A percentile compares a stretch with the other conserved stretches of the same genome.
These are phyloP conservation scores for Sebastiscus albofasciatus DNA, from an alignment of 2,797 vertebrate genomes.

Conservation along the genomic window DNA sequence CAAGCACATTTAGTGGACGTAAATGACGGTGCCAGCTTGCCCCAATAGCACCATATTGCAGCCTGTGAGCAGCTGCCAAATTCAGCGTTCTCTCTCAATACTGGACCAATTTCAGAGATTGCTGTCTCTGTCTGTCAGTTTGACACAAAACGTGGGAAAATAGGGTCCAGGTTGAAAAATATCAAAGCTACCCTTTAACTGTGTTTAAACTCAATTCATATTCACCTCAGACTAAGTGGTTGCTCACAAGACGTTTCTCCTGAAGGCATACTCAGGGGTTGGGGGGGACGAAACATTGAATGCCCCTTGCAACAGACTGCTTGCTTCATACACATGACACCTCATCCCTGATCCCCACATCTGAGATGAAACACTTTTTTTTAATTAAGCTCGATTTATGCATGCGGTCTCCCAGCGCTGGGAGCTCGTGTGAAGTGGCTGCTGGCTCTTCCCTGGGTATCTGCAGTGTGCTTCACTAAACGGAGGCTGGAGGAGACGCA, in stretches of 20 bases:
- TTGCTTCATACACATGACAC: slow-evolving; percentile 43
- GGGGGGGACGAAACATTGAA: neutral
- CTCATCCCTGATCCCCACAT: slow-evolving; percentile 47
- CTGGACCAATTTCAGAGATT: neutral
- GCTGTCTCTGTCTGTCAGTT: neutral
- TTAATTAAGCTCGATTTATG: slow-evolving; percentile 71
- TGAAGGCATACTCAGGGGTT: neutral
- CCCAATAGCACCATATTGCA: neutral
- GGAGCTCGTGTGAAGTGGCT: slow-evolving; percentile 63
- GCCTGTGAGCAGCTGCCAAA: neutral
- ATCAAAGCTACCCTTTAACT: neutral
- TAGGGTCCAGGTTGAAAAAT: neutral
- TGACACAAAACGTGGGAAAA: neutral
- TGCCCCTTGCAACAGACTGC: slow-evolving; percentile 31
- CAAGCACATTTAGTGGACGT: neutral
- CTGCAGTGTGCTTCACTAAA: slow-evolving; percentile 46
- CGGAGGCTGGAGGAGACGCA: slow-evolving; percentile 35
- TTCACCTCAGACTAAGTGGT: neutral
- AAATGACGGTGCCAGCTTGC: neutral
- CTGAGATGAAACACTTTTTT: slow-evolving; percentile 62
- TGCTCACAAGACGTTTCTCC: neutral
- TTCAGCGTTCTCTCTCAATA: neutral
- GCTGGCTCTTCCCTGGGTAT: slow-evolving; percentile 56
- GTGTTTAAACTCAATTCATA: neutral
- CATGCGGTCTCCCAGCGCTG: slow-evolving; percentile 37